Conservation (phyloP, 2,888 invertebrate genomes). For the Rhamnusium bicolor region DNA sequence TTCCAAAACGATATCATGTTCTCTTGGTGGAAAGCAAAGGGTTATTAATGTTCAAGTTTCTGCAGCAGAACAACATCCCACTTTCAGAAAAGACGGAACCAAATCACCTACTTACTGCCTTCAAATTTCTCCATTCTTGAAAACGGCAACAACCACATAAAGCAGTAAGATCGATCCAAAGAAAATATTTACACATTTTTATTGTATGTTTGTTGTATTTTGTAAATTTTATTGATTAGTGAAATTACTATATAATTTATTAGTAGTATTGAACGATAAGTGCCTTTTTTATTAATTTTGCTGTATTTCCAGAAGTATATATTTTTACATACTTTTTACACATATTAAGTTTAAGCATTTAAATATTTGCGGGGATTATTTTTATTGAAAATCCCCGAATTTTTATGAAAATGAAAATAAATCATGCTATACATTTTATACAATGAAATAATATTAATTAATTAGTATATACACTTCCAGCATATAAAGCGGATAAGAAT, state of each 20-base stretch:
- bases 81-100: constrained; percentile 74
- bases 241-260: constrained; percentile 9
- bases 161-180: constrained; percentile 48
- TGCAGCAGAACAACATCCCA: constrained; percentile 71
- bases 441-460: constrained; percentile 25
- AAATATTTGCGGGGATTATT: background rate
- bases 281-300: constrained; percentile 28
- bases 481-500: constrained; percentile 11
- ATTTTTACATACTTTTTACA: constrained; percentile 24
- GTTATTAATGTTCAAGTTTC: constrained; percentile 76
- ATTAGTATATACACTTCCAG: constrained; percentile 3
- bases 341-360: constrained; percentile 9
- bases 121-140: constrained; percentile 72
- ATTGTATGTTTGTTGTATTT: background rate
- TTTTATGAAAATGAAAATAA: background rate
- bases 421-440: constrained; percentile 19
- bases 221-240: constrained; percentile 14
- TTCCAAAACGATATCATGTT: constrained; percentile 84
- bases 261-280: background rate
- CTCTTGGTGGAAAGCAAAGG: constrained; percentile 86
- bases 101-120: constrained; percentile 73
- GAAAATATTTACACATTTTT: constrained; percentile 3
- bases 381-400: background rate
- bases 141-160: constrained; percentile 68
- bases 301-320: constrained; percentile 19